Evolutionary conservation across 2,113 vertebrate species (phyloP).

Genomic region (Symphodus melops): DNA sequence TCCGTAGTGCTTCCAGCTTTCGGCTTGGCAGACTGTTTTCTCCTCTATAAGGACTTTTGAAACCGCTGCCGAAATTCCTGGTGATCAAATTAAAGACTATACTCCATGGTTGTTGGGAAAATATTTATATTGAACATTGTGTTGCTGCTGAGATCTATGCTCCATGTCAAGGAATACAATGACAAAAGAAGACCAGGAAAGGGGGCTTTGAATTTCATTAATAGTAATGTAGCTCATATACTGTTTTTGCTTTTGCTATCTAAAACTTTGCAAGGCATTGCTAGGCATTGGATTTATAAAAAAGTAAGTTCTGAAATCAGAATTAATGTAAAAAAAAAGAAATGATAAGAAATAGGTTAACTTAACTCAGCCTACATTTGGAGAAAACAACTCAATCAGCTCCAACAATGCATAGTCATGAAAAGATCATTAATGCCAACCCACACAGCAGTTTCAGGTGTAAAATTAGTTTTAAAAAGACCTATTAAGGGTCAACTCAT

Average conservation of each 20-base stretch:
- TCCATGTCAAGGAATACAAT: conserved; percentile 11
- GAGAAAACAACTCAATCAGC: background rate
- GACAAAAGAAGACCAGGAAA: conserved; percentile 18
- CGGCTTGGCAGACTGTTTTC: conserved; percentile 52
- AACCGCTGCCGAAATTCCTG: conserved; percentile 31
- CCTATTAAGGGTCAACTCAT: background rate
- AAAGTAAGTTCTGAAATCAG: background rate
- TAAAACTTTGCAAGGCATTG: background rate
- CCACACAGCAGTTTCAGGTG: background rate
- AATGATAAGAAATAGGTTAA: background rate
- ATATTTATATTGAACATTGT: conserved; percentile 55
- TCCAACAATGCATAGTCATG: background rate
- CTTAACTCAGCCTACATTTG: background rate
- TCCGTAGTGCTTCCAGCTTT: conserved; percentile 10
- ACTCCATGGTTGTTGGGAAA: conserved; percentile 47
- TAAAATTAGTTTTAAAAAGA: background rate
- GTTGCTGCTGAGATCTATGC: conserved; percentile 36
- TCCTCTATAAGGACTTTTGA: conserved; percentile 64
- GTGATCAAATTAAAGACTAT: conserved; percentile 45
- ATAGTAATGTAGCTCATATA: background rate
- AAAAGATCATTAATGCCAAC: background rate
- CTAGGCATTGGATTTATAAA: background rate
- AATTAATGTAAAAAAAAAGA: too few relatives aligned
- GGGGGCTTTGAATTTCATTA: conserved; percentile 13
- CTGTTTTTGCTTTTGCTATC: background rate